Evolutionary conservation across 1,140 invertebrate species (phyloP).

Genomic region (Elymnias hypermnestra): DNA sequence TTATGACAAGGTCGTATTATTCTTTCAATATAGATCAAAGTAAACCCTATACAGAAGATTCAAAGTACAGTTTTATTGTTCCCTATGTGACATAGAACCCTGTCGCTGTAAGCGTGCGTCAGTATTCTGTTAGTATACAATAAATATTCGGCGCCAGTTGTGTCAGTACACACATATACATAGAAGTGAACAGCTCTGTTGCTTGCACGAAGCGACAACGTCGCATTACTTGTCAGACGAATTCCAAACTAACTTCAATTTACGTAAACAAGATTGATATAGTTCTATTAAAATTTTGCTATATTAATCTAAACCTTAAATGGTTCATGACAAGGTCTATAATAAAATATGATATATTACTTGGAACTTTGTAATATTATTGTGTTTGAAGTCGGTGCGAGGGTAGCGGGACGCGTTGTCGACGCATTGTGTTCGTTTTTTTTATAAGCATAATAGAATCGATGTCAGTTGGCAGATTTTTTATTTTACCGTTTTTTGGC

Average conservation of each 20-base stretch:
- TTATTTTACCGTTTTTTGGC: conserved; percentile 74
- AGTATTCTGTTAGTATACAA: conserved; percentile 75
- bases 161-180: conserved; percentile 72
- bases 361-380: conserved; percentile 40
- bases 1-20: conserved; percentile 36
- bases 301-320: conserved; percentile 25
- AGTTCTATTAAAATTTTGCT: conserved; percentile 29
- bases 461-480: conserved; percentile 75
- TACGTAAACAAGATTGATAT: conserved; percentile 30
- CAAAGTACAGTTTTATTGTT: conserved; percentile 41
- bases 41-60: conserved; percentile 31
- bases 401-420: conserved; percentile 66
- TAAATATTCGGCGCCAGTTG: conserved; percentile 75
- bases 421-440: conserved; percentile 68
- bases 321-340: background rate
- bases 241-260: conserved; percentile 63
- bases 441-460: conserved; percentile 66
- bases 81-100: conserved; percentile 41
- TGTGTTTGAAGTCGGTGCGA: conserved; percentile 26
- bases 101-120: conserved; percentile 60
- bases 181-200: conserved; percentile 48
- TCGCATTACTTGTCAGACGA: conserved; percentile 46
- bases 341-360: background rate
- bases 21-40: conserved; percentile 22
- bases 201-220: conserved; percentile 62